Percentiles rank a stretch among this genome's conserved stretches.
phyloP scores from a whole-genome alignment of 1,140 invertebrate species.

The Drosophila pruinosa region DNA sequence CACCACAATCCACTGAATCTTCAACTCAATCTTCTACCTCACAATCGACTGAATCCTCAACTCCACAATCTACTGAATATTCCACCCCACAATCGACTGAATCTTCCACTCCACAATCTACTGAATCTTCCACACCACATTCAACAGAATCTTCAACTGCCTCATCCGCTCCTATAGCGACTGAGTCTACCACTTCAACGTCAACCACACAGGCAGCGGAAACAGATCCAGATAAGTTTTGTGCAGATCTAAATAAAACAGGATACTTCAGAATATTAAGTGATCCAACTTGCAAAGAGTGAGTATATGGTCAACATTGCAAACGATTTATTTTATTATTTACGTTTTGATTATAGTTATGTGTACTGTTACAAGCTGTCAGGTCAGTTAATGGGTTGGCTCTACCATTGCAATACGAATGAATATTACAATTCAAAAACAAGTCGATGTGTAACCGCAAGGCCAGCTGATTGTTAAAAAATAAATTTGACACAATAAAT shows the following conservation, averaged over 20 bases:
- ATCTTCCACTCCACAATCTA: conserved; percentile 7
- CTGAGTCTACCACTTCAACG: conserved; percentile 6
- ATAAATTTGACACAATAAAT: not conserved
- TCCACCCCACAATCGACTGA: not conserved
- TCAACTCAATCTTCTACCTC: not conserved
- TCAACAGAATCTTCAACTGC: conserved; percentile 3
- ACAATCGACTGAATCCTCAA: not conserved
- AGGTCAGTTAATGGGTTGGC: conserved; percentile 54
- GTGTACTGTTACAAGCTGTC: conserved; percentile 56
- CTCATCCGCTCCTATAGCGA: no score
- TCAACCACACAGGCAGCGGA: conserved; percentile 9
- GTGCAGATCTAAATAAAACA: conserved; percentile 23
- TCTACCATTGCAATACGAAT: conserved; percentile 49
- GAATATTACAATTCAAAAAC: conserved; percentile 52
- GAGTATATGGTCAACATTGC: no score
- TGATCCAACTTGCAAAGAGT: conserved; percentile 56
- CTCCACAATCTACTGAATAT: conserved; percentile 12
- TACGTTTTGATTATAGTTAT: conserved; percentile 39
- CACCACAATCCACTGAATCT: not conserved
- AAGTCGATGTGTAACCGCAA: conserved; percentile 24
- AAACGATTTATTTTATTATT: not conserved
- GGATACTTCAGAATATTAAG: conserved; percentile 46
- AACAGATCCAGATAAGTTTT: conserved; percentile 36
- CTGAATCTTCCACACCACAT: not conserved
- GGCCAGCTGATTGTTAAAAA: conserved; percentile 48